These are phyloP conservation scores for Phrynocephalus vlangalii DNA, from an alignment of 2,797 vertebrate genomes.

Conservation along the genomic window DNA sequence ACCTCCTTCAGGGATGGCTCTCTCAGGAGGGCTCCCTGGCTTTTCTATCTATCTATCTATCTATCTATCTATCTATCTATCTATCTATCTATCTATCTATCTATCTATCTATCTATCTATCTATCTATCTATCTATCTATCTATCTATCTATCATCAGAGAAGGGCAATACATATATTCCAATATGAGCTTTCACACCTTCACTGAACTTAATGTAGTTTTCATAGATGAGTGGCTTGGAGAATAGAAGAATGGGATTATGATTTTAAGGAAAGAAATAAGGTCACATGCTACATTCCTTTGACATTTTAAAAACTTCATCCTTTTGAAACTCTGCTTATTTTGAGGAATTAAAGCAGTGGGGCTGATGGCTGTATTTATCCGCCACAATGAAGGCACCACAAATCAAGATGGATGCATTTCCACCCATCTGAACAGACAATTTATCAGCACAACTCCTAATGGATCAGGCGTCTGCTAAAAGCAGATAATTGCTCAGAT, in stretches of 20 bases:
- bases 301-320: not conserved
- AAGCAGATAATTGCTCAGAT: conserved; percentile 50
- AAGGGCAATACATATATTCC: not conserved
- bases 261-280: not conserved
- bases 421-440: conserved; percentile 35
- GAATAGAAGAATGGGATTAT: not conserved
- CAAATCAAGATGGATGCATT: conserved; percentile 48
- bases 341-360: not conserved
- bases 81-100: no score
- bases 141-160: no score
- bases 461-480: conserved; percentile 54
- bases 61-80: no score
- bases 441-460: conserved; percentile 44
- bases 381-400: not conserved
- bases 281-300: not conserved
- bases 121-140: no score
- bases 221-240: not conserved
- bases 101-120: no score
- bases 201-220: not conserved
- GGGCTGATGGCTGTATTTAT: not conserved
- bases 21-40: no score
- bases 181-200: not conserved
- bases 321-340: not conserved
- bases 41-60: no score
- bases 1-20: no score